phyloP scores from a whole-genome alignment of 2,113 vertebrate species.

The Dasyurus viverrinus region DNA sequence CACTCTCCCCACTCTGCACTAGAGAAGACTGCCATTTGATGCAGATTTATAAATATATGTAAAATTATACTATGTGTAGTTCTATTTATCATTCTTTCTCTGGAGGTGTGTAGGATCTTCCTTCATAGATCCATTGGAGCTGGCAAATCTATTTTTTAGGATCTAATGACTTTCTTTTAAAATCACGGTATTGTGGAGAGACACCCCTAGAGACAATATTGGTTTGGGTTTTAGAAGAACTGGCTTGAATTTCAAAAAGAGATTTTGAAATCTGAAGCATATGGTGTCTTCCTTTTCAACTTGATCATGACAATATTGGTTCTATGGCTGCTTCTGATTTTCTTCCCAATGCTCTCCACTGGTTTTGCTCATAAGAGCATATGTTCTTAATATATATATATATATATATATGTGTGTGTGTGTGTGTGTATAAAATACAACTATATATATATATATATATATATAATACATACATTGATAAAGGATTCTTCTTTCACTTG shows the following conservation, averaged over 20 bases:
- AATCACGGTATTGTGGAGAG: neutral
- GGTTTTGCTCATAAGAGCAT: neutral
- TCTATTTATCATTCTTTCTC: too few relatives aligned
- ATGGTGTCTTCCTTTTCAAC: neutral
- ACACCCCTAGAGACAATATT: neutral
- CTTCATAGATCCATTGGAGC: too few relatives aligned
- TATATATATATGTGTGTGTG: too few relatives aligned
- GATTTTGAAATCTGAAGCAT: neutral
- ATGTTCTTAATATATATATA: neutral
- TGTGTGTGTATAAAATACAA: too few relatives aligned
- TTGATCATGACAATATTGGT: neutral
- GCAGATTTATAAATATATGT: too few relatives aligned
- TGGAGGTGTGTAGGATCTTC: too few relatives aligned
- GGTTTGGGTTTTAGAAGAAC: neutral
- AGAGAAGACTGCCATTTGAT: too few relatives aligned
- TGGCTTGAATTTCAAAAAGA: neutral
- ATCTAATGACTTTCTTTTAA: constrained; percentile 32
- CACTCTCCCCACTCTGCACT: too few relatives aligned
- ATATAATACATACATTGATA: too few relatives aligned
- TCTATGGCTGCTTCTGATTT: neutral
- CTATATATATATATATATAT: too few relatives aligned
- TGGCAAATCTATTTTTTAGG: constrained; percentile 45
- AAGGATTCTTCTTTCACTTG: neutral
- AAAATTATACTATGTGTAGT: too few relatives aligned
- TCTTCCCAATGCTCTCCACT: neutral